A percentile compares a stretch with the other conserved stretches of the same genome.
phyloP scores from a whole-genome alignment of 2,113 vertebrate genomes.

The Bubo bubo region DNA sequence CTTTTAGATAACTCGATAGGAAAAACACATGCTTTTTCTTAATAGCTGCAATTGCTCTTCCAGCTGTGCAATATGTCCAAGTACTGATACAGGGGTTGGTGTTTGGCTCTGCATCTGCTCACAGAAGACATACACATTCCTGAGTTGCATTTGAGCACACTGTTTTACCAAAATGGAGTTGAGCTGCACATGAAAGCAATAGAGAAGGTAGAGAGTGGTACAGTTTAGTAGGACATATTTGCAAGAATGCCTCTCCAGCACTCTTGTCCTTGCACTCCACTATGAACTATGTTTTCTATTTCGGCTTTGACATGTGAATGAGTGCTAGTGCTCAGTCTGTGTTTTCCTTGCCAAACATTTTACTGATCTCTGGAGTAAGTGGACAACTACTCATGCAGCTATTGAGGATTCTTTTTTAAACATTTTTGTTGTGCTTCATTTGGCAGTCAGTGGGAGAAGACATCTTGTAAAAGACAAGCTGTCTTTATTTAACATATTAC shows the following conservation, averaged over 20 bases:
- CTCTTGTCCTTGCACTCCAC: conserved; percentile 38
- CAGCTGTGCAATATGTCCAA: background rate
- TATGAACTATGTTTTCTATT: conserved; percentile 46
- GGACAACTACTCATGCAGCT: background rate
- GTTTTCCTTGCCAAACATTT: conserved; percentile 44
- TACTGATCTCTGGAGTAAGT: conserved; percentile 27
- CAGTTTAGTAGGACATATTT: conserved; percentile 30
- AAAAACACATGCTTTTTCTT: background rate
- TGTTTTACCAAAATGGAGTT: conserved; percentile 20
- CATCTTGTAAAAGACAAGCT: conserved; percentile 22
- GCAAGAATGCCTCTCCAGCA: background rate
- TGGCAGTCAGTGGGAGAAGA: conserved; percentile 2
- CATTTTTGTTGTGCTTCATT: conserved; percentile 26
- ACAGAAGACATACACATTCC: background rate
- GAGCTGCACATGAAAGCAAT: conserved; percentile 23
- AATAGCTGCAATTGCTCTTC: background rate
- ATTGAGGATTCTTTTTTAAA: background rate
- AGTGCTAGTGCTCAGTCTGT: background rate
- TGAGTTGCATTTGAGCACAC: conserved; percentile 10
- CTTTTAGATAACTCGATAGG: background rate
- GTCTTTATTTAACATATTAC: background rate
- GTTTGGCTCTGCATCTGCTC: background rate
- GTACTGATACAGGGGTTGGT: background rate
- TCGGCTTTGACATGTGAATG: conserved; percentile 50
- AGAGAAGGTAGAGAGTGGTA: background rate